Base-by-base conservation (phyloP, 2,113 vertebrate species). In the Tenebrosternarchus preto region DNA sequence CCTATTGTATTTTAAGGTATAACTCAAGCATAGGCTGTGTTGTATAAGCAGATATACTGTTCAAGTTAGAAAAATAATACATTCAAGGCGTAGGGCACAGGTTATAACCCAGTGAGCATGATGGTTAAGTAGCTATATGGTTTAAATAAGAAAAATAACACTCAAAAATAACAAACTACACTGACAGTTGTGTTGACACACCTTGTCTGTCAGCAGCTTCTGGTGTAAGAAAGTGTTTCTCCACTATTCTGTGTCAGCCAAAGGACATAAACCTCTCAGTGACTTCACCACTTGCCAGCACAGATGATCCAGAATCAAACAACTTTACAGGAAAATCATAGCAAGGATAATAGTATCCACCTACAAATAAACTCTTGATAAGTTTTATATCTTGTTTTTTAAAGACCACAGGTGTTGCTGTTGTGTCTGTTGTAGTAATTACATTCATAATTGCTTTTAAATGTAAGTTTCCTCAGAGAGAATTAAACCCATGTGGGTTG, bases 401-500 rank as follows among this genome's bases (percentile, higher is more conserved):
- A 29, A 64, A 11, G 78, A 33, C 17, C 56, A 31, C 70, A 66
- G 29, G 68, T 50, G 66, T 55, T 43, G 29, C 66, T 36, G 5
- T 63, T 11, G 6, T 25, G 36, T 31, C 24, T 67, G 36, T 67
- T 36, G 22, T 19, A 70, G 4, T 24, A 12, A 22, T 79, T 60
- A 50, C 33, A 17, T 73, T 80, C 33, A 39, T 64, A 80, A 64
- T 56, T 39, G 55, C 60, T 56, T 17, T 8, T 1, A 4, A 66
- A 78, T 60, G 33, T 60, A 33, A 72, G 29, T 39, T 39, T 39
- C 19, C 64, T 22, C 5, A 68, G 63, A 33, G 63, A 66, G 53
- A 71, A 68, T 25, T 64, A 61, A 63, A 39, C 29, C 83, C 85
- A 84, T 85, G 88, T 81, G 87, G 85, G 80, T 89, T 86, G 67